Evolutionary conservation across 2,797 vertebrate species (phyloP).

Genomic region (Glyptemys insculpta): DNA sequence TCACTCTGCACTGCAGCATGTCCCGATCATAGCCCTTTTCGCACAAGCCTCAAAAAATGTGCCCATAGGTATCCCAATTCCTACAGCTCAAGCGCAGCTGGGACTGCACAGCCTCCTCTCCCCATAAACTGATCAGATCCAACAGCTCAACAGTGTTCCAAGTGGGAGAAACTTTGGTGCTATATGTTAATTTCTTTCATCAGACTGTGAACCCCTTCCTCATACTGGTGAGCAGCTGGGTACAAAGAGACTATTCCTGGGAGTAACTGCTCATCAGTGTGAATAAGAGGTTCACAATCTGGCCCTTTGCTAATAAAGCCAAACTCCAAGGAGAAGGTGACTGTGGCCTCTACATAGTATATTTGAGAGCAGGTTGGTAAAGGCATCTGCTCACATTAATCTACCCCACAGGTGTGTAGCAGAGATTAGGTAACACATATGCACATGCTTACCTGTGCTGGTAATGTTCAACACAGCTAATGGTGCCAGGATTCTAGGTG

Average conservation of each 20-base stretch:
- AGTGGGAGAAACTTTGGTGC: no score
- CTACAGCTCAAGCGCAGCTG: no score
- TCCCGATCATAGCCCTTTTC: no score
- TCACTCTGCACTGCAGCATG: no score
- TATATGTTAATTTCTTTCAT: neutral
- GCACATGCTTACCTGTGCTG: neutral
- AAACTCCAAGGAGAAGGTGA: neutral
- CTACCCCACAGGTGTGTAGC: neutral
- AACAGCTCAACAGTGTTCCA: no score
- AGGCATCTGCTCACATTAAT: neutral
- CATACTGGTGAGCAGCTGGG: accelerated
- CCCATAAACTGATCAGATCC: no score
- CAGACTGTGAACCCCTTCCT: neutral
- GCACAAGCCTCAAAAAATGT: no score
- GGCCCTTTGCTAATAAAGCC: neutral
- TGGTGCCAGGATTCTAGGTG: slow-evolving; percentile 22
- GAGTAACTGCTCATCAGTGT: neutral
- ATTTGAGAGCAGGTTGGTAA: neutral
- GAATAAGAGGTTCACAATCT: neutral
- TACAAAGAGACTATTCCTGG: neutral
- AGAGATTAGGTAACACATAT: neutral
- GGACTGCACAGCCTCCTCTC: no score
- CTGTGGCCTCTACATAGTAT: neutral
- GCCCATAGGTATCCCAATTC: no score
- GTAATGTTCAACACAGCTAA: slow-evolving; percentile 34